Evolutionary conservation across 1,140 invertebrate species (phyloP), one percentile per base, ranked within the genome.

Genomic region (Drosophila bocqueti): DNA sequence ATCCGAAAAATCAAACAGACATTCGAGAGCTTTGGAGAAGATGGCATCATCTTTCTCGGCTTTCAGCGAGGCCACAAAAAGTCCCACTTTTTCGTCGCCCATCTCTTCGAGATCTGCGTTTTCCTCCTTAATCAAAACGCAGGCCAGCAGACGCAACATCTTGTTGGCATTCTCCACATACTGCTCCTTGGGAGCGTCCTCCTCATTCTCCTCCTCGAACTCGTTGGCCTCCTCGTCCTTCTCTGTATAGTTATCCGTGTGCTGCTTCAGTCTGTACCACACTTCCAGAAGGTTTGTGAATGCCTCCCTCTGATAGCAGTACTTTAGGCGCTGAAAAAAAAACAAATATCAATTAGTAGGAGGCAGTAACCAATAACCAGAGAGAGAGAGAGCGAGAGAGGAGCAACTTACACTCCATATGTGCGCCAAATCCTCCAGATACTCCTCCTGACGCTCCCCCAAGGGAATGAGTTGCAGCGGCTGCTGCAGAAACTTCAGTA

Each of bases 401-500:
- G 7, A 3, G 2, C 24, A 43, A 49, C 81, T 79, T 54, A 92
- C 91, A 55, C 79, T 82, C 43, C 89, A 83, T 40, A 93, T 80
- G 58, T 93, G 90, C 15, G 86, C 90, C 49, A 93, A n/a, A 45
- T 86, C 92, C 42, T 93, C 92, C 2, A 89, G 67, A 29, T 91
- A 91, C 40, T 89, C 84, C 46, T 87, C 84, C 54, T 89, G 84
- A 0, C 84, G 77, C 34, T 90, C 84, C 6, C 81, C 85, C 34
- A 89, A 42, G 16, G 84, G 84, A 43, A 84, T 31, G 13, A 89
- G 50, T 52, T 89, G 85, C 34, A 58, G 57, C 3, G 84, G 81
- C 69, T 89, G 84, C 42, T 90, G 84, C 42, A 89, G 66, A 8
- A 90, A 89, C 38, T 78, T 18, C 29, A 89, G 24, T 24, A 89